A percentile compares a stretch with the other conserved stretches of the same genome.
Evolutionary conservation across 1,140 invertebrate genomes (phyloP).

Genomic region (Xylocopa sonorina): DNA sequence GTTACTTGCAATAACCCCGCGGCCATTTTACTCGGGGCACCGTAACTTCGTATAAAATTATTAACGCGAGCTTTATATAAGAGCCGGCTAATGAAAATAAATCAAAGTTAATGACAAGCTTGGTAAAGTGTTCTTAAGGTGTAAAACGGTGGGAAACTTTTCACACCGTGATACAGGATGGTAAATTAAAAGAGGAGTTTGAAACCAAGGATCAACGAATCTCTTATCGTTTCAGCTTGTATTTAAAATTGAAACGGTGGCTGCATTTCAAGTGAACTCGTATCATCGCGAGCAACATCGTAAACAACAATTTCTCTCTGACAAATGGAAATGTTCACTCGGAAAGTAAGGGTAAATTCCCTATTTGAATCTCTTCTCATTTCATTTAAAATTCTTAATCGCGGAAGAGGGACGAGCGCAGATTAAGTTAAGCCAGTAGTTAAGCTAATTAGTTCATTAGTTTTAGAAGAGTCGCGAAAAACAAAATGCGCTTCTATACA

Average conservation of each 20-base stretch:
- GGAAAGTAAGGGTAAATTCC: too few species aligned
- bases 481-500: too few species aligned
- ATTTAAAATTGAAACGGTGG: neutral
- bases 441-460: too few species aligned
- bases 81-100: conserved; percentile 22
- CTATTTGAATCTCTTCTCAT: too few species aligned
- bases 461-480: too few species aligned
- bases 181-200: neutral
- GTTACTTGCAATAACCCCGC: neutral
- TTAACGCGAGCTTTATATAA: neutral
- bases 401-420: too few species aligned
- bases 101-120: neutral
- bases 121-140: neutral
- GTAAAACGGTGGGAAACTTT: neutral
- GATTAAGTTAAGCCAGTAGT: too few species aligned
- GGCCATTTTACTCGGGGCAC: neutral
- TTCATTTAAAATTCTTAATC: too few species aligned
- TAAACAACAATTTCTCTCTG: too few species aligned
- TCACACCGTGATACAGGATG: neutral
- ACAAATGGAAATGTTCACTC: too few species aligned
- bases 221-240: neutral
- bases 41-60: conserved; percentile 15
- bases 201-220: neutral
- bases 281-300: too few species aligned
- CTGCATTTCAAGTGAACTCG: too few species aligned